Conservation (phyloP, 1,140 invertebrate genomes). For the Mya arenaria region DNA sequence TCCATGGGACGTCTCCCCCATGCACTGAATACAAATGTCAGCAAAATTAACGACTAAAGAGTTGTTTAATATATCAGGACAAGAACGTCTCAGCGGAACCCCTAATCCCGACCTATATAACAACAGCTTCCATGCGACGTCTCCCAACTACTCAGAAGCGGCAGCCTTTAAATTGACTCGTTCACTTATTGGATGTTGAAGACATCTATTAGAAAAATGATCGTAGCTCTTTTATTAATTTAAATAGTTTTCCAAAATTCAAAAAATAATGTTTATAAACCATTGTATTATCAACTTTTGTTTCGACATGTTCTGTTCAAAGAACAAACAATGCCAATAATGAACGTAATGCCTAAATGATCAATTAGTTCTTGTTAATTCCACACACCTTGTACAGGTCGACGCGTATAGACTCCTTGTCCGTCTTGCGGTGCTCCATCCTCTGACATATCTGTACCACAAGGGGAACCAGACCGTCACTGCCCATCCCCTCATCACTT, state of each 20-base stretch:
- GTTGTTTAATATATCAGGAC: no score
- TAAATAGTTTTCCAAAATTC: no score
- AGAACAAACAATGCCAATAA: neutral
- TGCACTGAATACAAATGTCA: neutral
- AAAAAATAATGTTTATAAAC: neutral
- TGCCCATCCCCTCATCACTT: conserved; percentile 48
- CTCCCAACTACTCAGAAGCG: no score
- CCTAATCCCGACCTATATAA: neutral
- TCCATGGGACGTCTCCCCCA: neutral
- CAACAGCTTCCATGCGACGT: neutral
- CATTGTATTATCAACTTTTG: neutral
- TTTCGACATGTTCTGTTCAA: neutral
- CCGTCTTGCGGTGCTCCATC: conserved; percentile 54
- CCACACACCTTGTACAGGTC: conserved; percentile 65
- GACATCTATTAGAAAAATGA: no score
- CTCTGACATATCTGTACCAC: conserved; percentile 66
- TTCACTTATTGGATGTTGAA: no score
- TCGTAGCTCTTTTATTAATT: no score
- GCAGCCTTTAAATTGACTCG: no score
- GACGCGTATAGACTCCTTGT: conserved; percentile 62
- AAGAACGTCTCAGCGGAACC: no score
- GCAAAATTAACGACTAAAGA: no score
- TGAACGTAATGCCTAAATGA: neutral
- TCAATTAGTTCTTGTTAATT: neutral
- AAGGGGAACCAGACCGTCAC: conserved; percentile 56